Percentiles rank a stretch among this genome's conserved stretches.
Evolutionary conservation across 1,140 invertebrate genomes (phyloP).

Genomic region (Scaptomyza hsui): DNA sequence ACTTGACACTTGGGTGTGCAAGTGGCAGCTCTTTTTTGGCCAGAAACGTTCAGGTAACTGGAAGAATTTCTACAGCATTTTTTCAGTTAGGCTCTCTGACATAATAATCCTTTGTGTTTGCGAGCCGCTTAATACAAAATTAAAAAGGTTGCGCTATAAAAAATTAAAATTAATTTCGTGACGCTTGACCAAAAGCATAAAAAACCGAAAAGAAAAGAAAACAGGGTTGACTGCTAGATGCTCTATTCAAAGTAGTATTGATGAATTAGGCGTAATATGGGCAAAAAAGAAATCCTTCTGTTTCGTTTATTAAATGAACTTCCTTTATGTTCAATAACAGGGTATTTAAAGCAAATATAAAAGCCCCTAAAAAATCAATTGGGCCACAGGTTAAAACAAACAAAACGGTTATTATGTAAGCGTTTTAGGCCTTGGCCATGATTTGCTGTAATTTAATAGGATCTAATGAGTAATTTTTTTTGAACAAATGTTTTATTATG

Average conservation of each 20-base stretch:
- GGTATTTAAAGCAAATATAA: not conserved
- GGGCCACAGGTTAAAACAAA: not conserved
- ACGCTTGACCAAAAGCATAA: conserved; percentile 45
- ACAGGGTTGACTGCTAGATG: not conserved
- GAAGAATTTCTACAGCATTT: conserved; percentile 29
- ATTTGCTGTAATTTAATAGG: conserved; percentile 23
- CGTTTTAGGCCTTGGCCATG: not conserved
- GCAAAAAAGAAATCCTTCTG: not conserved
- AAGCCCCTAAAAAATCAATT: conserved; percentile 29
- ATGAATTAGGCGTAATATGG: not conserved
- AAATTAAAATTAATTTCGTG: conserved; percentile 80
- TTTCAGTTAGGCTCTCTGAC: conserved; percentile 6
- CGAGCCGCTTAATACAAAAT: conserved; percentile 72
- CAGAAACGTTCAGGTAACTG: conserved; percentile 14
- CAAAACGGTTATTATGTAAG: not conserved
- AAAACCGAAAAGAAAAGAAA: not conserved
- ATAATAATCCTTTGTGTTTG: conserved; percentile 43
- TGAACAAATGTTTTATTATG: not conserved
- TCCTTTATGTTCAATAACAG: not conserved
- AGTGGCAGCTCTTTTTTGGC: conserved; percentile 29
- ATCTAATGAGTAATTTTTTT: not conserved
- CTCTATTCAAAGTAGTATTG: not conserved
- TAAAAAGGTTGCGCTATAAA: conserved; percentile 75
- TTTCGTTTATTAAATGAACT: too few relatives aligned
- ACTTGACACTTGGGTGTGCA: conserved; percentile 11